A percentile compares a stretch with the other conserved stretches of the same genome.
These are phyloP conservation scores for Eristalis pertinax DNA, from an alignment of 2,888 invertebrate species.

Conservation along the genomic window DNA sequence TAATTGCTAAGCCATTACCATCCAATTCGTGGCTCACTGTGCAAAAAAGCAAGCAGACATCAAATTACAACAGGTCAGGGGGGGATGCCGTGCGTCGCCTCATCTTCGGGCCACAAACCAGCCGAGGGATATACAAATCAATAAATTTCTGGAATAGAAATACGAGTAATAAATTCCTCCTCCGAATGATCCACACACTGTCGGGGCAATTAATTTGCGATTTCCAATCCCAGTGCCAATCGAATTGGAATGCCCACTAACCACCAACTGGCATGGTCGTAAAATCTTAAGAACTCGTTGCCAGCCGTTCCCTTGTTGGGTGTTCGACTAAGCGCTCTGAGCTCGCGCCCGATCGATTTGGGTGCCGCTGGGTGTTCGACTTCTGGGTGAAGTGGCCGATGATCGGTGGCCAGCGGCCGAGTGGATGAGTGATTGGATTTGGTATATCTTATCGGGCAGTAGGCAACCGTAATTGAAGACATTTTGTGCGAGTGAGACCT, in stretches of 20 bases:
- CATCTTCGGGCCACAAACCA: neutral
- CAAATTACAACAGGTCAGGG: neutral
- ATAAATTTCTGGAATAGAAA: constrained; percentile 12
- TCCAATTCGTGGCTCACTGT: neutral
- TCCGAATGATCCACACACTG: constrained; percentile 6
- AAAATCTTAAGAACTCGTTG: neutral
- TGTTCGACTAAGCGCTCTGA: no score
- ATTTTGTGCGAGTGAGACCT: neutral
- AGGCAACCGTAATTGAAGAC: constrained; percentile 2
- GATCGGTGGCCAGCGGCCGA: neutral
- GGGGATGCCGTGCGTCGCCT: neutral
- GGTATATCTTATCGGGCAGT: constrained; percentile 1
- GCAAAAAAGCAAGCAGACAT: neutral
- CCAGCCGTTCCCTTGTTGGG: neutral
- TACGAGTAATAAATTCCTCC: constrained; percentile 26
- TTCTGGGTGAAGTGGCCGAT: no score
- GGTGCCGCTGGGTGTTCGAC: no score
- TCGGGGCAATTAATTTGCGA: constrained; percentile 11
- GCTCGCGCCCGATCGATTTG: no score
- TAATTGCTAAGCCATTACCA: neutral
- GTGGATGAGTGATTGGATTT: constrained; percentile 1
- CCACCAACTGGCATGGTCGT: constrained; percentile 8
- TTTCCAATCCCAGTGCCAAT: neutral
- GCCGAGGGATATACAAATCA: constrained; percentile 10
- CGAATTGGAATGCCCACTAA: constrained; percentile 13